Conservation (phyloP, 2,888 invertebrate genomes). For the Spisula subtruncata region DNA sequence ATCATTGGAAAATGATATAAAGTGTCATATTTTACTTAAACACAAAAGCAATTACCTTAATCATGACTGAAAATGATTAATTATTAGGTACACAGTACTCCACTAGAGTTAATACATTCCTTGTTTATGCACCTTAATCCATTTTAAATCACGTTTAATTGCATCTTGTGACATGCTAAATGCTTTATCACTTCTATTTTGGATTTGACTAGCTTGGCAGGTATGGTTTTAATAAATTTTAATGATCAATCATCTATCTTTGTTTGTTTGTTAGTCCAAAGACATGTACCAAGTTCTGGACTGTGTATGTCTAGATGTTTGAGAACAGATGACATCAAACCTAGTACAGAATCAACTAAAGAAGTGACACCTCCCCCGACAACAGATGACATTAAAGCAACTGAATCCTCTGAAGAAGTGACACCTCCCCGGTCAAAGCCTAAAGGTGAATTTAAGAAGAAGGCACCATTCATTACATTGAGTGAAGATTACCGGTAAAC, state of each 20-base stretch:
- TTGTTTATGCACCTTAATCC: too few species aligned
- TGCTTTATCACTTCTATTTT: too few species aligned
- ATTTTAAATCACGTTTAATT: too few species aligned
- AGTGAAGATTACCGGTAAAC: background rate
- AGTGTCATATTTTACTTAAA: too few species aligned
- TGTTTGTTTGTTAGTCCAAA: constrained; percentile 18
- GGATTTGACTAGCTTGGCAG: too few species aligned
- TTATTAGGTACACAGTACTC: too few species aligned
- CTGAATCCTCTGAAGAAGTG: background rate
- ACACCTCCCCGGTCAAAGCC: background rate
- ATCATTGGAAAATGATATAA: too few species aligned
- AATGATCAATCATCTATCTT: background rate
- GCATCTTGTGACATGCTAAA: too few species aligned
- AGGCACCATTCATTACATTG: background rate
- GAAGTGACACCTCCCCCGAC: background rate
- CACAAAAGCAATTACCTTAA: too few species aligned
- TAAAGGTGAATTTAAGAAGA: background rate
- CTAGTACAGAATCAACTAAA: background rate
- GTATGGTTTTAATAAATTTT: too few species aligned
- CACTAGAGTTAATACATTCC: too few species aligned
- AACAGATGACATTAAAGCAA: background rate
- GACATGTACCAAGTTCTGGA: background rate
- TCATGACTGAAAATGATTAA: too few species aligned
- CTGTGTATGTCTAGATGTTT: constrained; percentile 24
- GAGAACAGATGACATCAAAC: constrained; percentile 8